Evolutionary conservation across 2,113 vertebrate genomes (phyloP).

Genomic region (Cygnus atratus): DNA sequence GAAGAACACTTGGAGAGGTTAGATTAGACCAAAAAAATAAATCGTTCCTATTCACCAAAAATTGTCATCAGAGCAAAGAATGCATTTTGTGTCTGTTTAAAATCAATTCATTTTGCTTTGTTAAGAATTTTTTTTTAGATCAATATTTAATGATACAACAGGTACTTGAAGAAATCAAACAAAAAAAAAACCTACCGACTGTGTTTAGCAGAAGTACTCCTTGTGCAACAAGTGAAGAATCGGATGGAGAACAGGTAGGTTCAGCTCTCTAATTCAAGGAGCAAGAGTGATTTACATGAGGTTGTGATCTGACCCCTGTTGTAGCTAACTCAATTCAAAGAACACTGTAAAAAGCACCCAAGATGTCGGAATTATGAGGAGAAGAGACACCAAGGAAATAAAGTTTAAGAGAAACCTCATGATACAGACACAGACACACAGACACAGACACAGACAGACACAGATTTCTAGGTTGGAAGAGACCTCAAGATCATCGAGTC

Average conservation of each 20-base stretch:
- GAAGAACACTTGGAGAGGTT: not conserved
- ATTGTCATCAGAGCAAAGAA: not conserved
- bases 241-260: not conserved
- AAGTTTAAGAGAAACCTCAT: not conserved
- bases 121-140: not conserved
- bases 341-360: not conserved
- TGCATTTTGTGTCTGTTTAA: not conserved
- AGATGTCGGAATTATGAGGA: not conserved
- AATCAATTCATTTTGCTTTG: not conserved
- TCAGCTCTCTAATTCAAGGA: not conserved
- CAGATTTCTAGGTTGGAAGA: too few relatives aligned
- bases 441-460: too few relatives aligned
- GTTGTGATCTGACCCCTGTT: not conserved
- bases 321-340: not conserved
- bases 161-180: not conserved
- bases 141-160: not conserved
- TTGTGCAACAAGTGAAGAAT: not conserved
- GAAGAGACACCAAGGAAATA: not conserved
- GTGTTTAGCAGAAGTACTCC: not conserved
- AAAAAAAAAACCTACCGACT: not conserved
- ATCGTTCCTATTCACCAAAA: not conserved
- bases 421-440: too few relatives aligned
- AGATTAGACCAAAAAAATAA: not conserved
- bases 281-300: not conserved
- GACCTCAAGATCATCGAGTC: too few relatives aligned